These are phyloP conservation scores for Dendrophyllia cribrosa DNA, from an alignment of 64 coral and sea anemone species.

Conservation along the genomic window DNA sequence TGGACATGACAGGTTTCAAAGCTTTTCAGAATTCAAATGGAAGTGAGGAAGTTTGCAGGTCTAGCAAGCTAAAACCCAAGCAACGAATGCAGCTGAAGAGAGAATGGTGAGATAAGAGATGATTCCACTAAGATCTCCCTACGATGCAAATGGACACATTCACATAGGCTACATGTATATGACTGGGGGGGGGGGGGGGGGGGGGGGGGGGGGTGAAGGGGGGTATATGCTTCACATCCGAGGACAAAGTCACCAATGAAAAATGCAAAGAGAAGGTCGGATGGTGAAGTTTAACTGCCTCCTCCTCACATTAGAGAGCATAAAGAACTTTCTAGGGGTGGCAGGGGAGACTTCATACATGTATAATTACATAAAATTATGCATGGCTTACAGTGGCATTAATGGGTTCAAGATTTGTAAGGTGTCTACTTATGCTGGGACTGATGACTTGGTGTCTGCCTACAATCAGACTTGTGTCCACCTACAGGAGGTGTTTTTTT, in stretches of 20 bases:
- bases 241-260: neutral
- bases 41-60: neutral
- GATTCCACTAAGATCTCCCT: slow-evolving; percentile 15
- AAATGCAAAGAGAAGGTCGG: neutral
- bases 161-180: neutral
- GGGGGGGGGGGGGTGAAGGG: too few species aligned
- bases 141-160: neutral
- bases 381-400: too few species aligned
- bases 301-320: too few species aligned
- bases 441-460: too few species aligned
- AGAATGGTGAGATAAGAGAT: slow-evolving; percentile 36
- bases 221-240: slow-evolving; percentile 9
- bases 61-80: neutral
- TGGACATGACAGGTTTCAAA: slow-evolving; percentile 9
- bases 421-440: too few species aligned
- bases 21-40: neutral
- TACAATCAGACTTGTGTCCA: too few species aligned
- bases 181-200: too few species aligned
- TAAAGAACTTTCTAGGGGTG: too few species aligned
- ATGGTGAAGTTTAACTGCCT: slow-evolving; percentile 19
- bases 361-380: too few species aligned
- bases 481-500: too few species aligned
- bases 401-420: too few species aligned
- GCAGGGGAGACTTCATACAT: too few species aligned
- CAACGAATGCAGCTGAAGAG: slow-evolving; percentile 14